Conservation (phyloP, 2,113 vertebrate species). For the Oxyura jamaicensis region DNA sequence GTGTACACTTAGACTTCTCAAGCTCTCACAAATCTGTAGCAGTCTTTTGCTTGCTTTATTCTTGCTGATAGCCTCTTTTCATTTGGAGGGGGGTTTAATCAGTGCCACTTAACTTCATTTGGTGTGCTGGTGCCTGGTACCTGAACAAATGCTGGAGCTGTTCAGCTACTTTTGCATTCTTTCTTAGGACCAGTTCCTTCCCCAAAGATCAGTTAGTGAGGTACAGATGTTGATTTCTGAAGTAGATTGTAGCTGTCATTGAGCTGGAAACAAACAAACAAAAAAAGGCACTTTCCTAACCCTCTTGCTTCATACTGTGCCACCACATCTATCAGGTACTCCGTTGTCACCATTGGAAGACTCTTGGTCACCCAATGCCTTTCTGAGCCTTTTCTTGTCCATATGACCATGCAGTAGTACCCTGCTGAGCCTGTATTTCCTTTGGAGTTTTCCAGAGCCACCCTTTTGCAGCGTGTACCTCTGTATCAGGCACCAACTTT, state of each 20-base stretch:
- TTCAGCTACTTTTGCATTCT: neutral
- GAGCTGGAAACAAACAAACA: neutral
- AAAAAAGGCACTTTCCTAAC: neutral
- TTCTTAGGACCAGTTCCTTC: neutral
- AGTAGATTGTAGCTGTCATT: neutral
- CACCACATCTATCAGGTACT: neutral
- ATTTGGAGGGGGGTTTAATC: neutral
- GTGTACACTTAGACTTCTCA: neutral
- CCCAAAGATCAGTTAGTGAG: neutral
- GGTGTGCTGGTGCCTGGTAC: neutral
- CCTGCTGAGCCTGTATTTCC: neutral
- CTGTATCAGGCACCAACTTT: neutral
- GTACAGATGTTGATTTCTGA: neutral
- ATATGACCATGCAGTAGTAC: neutral
- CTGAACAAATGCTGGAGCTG: neutral
- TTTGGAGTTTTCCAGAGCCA: neutral
- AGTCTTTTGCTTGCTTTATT: slow-evolving; percentile 17
- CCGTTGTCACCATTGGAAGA: neutral
- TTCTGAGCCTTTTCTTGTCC: neutral
- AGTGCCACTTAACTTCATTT: neutral
- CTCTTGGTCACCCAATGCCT: neutral
- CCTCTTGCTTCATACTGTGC: neutral
- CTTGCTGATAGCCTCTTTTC: neutral
- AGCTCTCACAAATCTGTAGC: neutral
- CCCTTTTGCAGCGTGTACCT: neutral